Percentiles rank a stretch among this genome's conserved stretches.
Conservation (phyloP, 2,797 vertebrate species). For the Phalanger gymnotis region DNA sequence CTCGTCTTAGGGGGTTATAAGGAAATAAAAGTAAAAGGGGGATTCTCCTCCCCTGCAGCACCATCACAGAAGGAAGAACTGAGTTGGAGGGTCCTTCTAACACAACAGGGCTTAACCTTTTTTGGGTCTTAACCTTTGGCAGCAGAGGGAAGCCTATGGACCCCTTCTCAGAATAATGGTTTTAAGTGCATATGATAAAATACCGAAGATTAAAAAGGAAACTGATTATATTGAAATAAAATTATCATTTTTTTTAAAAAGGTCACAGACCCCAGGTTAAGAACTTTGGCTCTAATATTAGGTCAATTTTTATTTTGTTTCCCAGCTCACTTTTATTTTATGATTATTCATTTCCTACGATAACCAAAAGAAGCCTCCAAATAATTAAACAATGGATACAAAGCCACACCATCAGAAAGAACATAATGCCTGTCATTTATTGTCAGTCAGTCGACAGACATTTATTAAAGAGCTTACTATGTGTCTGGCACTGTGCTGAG, state of each 20-base stretch:
- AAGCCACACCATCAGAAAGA: not conserved
- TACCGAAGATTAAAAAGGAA: not conserved
- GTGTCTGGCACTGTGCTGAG: not conserved
- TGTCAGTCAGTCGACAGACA: not conserved
- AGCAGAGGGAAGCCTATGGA: not conserved
- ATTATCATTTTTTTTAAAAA: not conserved
- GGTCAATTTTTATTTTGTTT: not conserved
- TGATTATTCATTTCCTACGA: not conserved
- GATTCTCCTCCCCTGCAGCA: constrained; percentile 56
- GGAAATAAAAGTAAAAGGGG: constrained; percentile 59
- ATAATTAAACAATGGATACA: constrained; percentile 1
- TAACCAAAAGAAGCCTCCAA: not conserved
- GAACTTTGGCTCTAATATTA: not conserved
- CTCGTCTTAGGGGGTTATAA: constrained; percentile 60
- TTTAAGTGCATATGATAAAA: not conserved
- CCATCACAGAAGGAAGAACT: constrained; percentile 38
- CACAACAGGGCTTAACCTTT: not conserved
- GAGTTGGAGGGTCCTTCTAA: not conserved
- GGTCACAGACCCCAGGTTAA: not conserved
- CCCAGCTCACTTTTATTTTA: constrained; percentile 11
- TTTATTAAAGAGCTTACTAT: not conserved
- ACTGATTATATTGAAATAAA: not conserved
- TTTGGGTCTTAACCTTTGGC: not conserved
- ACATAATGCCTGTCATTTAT: not conserved
- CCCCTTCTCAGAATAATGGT: not conserved